Base-by-base conservation (phyloP, 2,797 vertebrate species). In the Coracias cyanogaster region DNA sequence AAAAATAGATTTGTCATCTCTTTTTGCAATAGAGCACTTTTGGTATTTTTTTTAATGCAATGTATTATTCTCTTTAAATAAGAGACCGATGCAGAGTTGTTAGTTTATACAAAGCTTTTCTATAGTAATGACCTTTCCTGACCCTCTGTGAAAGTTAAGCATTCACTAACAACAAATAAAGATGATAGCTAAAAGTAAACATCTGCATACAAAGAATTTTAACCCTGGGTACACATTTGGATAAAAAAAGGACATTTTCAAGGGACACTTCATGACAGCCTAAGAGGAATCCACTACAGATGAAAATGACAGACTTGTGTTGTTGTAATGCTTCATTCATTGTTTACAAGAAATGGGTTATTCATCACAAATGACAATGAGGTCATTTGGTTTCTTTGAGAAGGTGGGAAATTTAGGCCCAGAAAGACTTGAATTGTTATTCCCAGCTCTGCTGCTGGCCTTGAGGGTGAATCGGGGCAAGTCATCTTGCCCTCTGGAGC, bases 181-280 rank as follows among this genome's bases (percentile, higher is more conserved):
- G 82, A 51, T 3, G 84, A 81, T 89, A 80, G 62, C 89, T 97
- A 94, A 97, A 97, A 97, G 96, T 94, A 97, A 96, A 97, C 61
- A 96, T 74, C 86, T 96, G 55, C 80, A 82, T 93, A 70, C 10
- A 78, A 93, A 96, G 91, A 94, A 76, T 93, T 97, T 80, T 96
- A 93, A 97, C 88, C 64, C 93, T 67, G 39, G 62, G 28, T 88
- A 90, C 2, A 35, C 31, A 49, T 55, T 45, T 72, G 46, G 51
- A 41, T 37, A 60, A 89, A 89, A 82, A 91, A 78, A 69, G 82
- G 70, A 51, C 54, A 26, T 82, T 90, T 94, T 96, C 84, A 94
- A 95, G 80, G 45, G 29, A 94, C 51, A 39, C 55, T 70, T 61
- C n/a, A 76, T 29, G 52, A n/a, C 43, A 93, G 66, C 49, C 26